These are phyloP conservation scores for Hycleus phaleratus DNA, from an alignment of 1,140 invertebrate genomes.

Conservation along the genomic window DNA sequence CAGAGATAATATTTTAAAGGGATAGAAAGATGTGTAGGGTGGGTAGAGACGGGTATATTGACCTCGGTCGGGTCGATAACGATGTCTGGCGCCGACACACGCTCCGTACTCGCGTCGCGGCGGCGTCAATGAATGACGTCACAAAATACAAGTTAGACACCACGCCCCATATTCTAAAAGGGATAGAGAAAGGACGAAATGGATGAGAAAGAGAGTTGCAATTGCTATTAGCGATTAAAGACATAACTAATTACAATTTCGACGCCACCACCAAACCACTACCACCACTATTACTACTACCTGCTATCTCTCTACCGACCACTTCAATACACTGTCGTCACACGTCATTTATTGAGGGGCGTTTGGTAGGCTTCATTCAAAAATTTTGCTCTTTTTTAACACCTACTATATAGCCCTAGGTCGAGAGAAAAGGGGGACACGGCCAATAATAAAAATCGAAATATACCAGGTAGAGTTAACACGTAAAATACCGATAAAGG, in stretches of 20 bases:
- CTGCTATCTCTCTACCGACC: no score
- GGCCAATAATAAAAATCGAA: neutral
- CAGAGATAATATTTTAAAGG: no score
- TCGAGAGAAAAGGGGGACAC: neutral
- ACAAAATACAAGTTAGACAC: constrained; percentile 15
- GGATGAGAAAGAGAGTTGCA: neutral
- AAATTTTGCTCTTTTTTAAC: constrained; percentile 3
- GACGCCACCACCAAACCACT: neutral
- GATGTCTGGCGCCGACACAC: constrained; percentile 32
- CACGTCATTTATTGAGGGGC: no score
- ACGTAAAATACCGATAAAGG: neutral
- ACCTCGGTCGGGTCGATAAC: constrained; percentile 33
- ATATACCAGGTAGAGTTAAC: neutral
- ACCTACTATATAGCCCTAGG: neutral
- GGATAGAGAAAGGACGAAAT: no score
- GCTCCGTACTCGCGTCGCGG: constrained; percentile 24
- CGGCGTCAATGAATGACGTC: constrained; percentile 34
- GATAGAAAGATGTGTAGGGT: neutral
- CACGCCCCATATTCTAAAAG: constrained; percentile 15
- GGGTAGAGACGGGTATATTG: constrained; percentile 22
- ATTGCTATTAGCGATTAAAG: constrained; percentile 5
- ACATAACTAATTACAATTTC: constrained; percentile 11
- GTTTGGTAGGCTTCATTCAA: constrained; percentile 1
- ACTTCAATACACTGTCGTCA: no score
- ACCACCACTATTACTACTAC: neutral